Evolutionary conservation across 53 echinoderm and acorn worm genomes (phyloP).

Genomic region (Holothuria scabra): DNA sequence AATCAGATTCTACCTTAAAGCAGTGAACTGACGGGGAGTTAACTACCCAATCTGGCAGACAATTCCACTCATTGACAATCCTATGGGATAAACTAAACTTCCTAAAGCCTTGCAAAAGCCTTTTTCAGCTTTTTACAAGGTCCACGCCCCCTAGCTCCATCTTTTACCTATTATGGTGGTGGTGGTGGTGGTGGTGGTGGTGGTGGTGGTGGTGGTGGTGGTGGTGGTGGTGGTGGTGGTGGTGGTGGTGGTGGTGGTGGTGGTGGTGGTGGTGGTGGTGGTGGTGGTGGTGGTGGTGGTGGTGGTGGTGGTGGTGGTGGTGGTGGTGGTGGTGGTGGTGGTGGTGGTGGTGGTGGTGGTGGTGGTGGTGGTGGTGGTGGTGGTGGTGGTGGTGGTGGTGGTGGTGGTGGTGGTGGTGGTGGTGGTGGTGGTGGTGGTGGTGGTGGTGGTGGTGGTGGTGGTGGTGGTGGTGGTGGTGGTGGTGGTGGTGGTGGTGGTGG

Average conservation of each 20-base stretch:
- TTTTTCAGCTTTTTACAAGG: too few relatives aligned
- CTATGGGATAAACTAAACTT: too few relatives aligned
- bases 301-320: constrained; percentile 13
- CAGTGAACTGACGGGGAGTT: too few relatives aligned
- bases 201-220: not conserved
- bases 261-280: constrained; percentile 13
- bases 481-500: not conserved
- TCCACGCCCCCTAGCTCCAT: too few relatives aligned
- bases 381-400: not conserved
- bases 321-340: constrained; percentile 13
- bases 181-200: not conserved
- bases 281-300: constrained; percentile 13
- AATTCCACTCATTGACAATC: too few relatives aligned
- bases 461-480: not conserved
- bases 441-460: not conserved
- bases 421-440: constrained; percentile 13
- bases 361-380: not conserved
- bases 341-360: not conserved
- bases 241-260: constrained; percentile 13
- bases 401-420: constrained; percentile 13
- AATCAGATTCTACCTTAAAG: too few relatives aligned
- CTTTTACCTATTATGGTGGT: not conserved
- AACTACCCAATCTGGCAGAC: too few relatives aligned
- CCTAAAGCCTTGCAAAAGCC: too few relatives aligned
- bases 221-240: constrained; percentile 6